Evolutionary conservation across 2,797 vertebrate genomes (phyloP).

Genomic region (Petrocephalus schoutedeni): DNA sequence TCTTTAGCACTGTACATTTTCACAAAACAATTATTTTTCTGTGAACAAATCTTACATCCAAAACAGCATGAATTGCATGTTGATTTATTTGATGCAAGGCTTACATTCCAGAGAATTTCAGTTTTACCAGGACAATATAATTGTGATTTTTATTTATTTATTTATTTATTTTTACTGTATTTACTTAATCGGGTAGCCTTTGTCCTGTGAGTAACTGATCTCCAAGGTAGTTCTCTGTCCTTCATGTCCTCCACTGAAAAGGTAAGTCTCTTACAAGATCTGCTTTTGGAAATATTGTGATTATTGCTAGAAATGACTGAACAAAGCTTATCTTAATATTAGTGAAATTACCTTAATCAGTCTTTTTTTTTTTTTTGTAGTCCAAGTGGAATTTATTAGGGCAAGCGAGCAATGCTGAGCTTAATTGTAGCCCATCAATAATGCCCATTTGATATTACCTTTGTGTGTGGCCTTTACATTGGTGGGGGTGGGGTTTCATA

Average conservation of each 20-base stretch:
- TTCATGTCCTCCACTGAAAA: conserved; percentile 45
- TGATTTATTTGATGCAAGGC: conserved; percentile 52
- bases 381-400: not conserved
- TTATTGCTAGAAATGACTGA: conserved; percentile 38
- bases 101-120: conserved; percentile 24
- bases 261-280: conserved; percentile 54
- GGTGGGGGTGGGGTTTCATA: not conserved
- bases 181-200: conserved; percentile 43
- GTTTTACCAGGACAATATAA: not conserved
- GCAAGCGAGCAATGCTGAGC: not conserved
- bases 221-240: conserved; percentile 45
- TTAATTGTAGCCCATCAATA: not conserved
- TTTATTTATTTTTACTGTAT: conserved; percentile 16
- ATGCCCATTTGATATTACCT: not conserved
- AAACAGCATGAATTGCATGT: conserved; percentile 51
- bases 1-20: not conserved
- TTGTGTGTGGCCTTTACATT: not conserved
- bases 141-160: not conserved
- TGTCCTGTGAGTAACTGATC: conserved; percentile 63
- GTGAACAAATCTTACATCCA: not conserved
- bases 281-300: conserved; percentile 50
- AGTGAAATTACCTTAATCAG: not conserved
- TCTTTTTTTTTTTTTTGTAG: conserved; percentile 11
- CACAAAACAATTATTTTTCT: not conserved
- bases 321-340: conserved; percentile 4